Base-by-base conservation (phyloP, 2,888 invertebrate genomes). In the Rhodophaea formosa region DNA sequence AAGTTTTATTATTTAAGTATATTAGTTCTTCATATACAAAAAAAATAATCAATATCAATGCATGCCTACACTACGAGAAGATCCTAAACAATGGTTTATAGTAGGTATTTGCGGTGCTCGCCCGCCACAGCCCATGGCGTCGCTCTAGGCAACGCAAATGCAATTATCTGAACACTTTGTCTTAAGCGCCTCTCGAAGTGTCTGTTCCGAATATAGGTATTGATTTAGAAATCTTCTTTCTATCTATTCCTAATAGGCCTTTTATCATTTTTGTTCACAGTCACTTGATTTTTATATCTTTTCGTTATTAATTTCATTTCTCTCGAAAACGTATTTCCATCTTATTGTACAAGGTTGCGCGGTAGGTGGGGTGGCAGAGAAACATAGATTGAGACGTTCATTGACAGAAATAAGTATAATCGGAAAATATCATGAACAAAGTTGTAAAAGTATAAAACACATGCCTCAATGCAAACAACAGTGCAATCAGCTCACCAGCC, bases 101-200 rank as follows among this genome's bases (percentile, higher is more conserved):
- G 15, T n/a, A 35, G 32, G 16, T 35, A 39, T 23, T 56, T 46
- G 35, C 56, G 39, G 39, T 29, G 29, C 15, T 55, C 59, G 53
- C 57, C 56, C 29, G 23, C 61, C 63, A 47, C 63, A 64, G 57
- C 67, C 66, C 60, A 68, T 57, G 70, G 76, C 66, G 71, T 63
- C 68, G 57, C 67, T 55, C 65, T 57, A 62, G 65, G 64, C 58
- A 61, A 63, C 65, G 62, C 65, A 71, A 84, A 86, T 79, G 77
- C 79, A 85, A 86, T 87, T 86, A 86, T 73, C 69, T 61, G 58
- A 77, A 77, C 84, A 85, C 86, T 86, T 78, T 77, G 77, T 77
- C 75, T 76, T 69, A 71, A 67, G 65, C 65, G 65, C 66, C 66
- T 60, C 74, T 71, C 62, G 70, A 73, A 77, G 73, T 77, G 74